Conservation (phyloP, 2,797 vertebrate genomes). For the Lacerta bilineata region DNA sequence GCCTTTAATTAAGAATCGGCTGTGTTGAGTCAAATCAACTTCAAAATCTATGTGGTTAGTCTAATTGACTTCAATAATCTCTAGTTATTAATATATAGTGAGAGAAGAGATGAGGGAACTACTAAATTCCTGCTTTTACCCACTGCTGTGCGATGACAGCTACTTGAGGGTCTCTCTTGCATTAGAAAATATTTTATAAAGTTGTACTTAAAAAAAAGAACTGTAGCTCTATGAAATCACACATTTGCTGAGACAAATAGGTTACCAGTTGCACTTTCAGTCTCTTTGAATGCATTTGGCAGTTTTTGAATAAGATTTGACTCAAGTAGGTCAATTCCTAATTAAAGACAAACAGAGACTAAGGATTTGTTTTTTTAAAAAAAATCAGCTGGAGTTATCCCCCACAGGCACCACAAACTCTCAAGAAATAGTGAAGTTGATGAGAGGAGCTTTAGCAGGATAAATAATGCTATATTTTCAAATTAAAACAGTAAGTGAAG, state of each 20-base stretch:
- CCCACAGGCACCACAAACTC: background rate
- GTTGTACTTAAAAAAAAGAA: background rate
- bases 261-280: background rate
- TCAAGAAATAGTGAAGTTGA: background rate
- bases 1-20: background rate
- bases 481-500: background rate
- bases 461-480: background rate
- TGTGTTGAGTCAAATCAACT: background rate
- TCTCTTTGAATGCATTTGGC: background rate
- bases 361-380: background rate
- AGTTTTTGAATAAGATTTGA: background rate
- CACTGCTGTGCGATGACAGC: background rate
- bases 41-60: background rate
- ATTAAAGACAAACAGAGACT: constrained; percentile 20
- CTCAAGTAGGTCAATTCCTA: constrained; percentile 31
- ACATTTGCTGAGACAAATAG: background rate
- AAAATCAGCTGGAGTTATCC: background rate
- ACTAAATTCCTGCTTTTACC: too few species aligned
- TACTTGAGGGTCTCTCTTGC: too few species aligned
- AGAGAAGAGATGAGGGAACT: too few species aligned
- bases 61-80: too few species aligned
- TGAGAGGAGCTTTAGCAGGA: background rate
- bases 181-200: background rate
- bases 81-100: too few species aligned
- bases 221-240: background rate